phyloP scores from a whole-genome alignment of 1,140 invertebrate species.

The Oryzaephilus surinamensis region DNA sequence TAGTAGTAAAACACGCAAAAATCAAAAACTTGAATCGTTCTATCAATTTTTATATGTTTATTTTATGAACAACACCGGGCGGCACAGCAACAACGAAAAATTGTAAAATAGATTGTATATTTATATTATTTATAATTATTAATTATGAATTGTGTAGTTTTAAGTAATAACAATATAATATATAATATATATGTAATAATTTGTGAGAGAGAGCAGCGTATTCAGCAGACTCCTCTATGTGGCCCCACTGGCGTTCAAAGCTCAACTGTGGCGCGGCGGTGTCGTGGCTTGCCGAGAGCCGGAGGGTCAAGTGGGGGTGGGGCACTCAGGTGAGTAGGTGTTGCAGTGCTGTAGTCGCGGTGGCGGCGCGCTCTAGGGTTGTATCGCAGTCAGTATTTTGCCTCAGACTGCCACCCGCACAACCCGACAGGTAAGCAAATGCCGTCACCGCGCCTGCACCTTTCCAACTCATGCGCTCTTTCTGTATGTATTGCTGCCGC shows the following conservation, averaged over 20 bases:
- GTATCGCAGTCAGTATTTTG: constrained; percentile 30
- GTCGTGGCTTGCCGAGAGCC: constrained; percentile 15
- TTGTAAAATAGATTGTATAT: too few species aligned
- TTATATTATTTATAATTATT: too few species aligned
- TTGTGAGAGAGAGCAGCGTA: too few species aligned
- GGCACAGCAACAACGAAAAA: constrained; percentile 5
- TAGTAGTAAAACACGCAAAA: too few species aligned
- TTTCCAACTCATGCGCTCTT: constrained; percentile 9
- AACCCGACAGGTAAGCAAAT: constrained; percentile 19
- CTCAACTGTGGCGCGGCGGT: constrained; percentile 20
- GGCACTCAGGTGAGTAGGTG: constrained; percentile 35
- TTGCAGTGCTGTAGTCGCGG: constrained; percentile 25
- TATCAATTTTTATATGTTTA: too few species aligned
- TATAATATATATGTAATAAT: too few species aligned
- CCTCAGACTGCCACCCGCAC: constrained; percentile 31
- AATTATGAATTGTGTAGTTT: too few species aligned
- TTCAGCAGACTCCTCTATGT: too few species aligned
- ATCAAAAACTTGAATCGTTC: too few species aligned
- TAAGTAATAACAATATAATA: too few species aligned
- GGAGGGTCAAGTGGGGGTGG: constrained; percentile 28
- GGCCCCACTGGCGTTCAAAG: constrained; percentile 15
- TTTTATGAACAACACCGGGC: constrained; percentile 2
- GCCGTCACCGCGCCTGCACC: constrained; percentile 17
- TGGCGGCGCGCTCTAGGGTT: constrained; percentile 30
- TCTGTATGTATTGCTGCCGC: too few species aligned